Base-by-base conservation (phyloP, 2,888 invertebrate species). In the Eustalomyia histrio region DNA sequence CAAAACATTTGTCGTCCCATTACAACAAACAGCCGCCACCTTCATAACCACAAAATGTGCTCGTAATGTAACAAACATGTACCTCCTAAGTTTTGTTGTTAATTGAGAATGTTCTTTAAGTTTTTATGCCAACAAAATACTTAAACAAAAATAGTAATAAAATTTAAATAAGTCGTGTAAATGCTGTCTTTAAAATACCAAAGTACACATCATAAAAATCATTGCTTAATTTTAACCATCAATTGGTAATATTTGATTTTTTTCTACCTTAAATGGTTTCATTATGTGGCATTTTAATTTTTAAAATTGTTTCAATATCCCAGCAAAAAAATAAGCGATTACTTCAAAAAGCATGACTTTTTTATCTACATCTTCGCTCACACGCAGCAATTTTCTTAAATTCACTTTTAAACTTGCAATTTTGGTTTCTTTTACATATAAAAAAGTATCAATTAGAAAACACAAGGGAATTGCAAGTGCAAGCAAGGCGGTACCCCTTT, bases 131-230 rank as follows among this genome's bases (percentile, higher is more conserved):
- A 68, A 18, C 21, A 21, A 53, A 53, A 61, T 12, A 10, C 24
- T 8, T n/a, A n/a, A n/a, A 35, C 24, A 55, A 24, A 64, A 76
- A 52, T 53, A 58, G 33, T 72, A 58, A 76, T 76, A 73, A 76
- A 80, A 80, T 64, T 63, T 52, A 72, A 76, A 68, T 68, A 71
- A 65, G 58, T 72, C 35, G 76, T 76, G 57, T 72, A 63, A 58
- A 58, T 63, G 63, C 14, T 43, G 21, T 43, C 61, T 43, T 43
- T 68, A 35, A 68, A 35, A 5, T 55, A 55, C 16, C 61, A 50
- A 47, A n/a, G 12, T 6, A 16, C 0, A 50, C 9, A 55, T 79
- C 78, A 63, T 71, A 75, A 72, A 80, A 75, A 80, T 76, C 61
- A 63, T 67, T 57, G 35, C 75, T 67, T 76, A 58, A 68, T 61